Percentiles rank a stretch among this genome's conserved stretches.
Conservation (phyloP, 2,113 vertebrate genomes). For the Nipponia nippon region DNA sequence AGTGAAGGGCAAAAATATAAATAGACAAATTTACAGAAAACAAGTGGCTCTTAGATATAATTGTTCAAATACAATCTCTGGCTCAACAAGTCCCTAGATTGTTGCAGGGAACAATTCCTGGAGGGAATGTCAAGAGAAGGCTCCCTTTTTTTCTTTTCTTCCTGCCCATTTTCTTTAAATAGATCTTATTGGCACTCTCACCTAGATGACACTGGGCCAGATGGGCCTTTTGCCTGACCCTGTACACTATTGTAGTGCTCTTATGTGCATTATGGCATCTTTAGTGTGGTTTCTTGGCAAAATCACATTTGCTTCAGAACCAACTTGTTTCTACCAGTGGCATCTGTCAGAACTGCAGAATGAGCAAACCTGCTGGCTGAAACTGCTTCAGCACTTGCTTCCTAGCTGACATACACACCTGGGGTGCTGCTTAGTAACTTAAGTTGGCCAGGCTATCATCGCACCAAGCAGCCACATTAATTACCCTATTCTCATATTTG, state of each 20-base stretch:
- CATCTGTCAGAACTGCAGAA: background rate
- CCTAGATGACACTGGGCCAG: background rate
- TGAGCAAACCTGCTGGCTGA: background rate
- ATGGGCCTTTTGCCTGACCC: background rate
- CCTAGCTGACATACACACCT: background rate
- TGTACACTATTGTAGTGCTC: background rate
- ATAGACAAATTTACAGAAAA: background rate
- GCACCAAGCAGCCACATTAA: background rate
- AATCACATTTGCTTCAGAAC: background rate
- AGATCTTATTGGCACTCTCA: background rate
- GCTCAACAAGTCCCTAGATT: background rate
- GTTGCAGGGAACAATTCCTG: background rate
- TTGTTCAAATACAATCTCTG: background rate
- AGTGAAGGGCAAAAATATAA: background rate
- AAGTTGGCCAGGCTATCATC: background rate
- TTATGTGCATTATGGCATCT: background rate
- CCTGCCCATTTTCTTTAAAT: background rate
- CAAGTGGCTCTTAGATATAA: background rate
- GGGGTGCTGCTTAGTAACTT: background rate
- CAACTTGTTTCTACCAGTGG: background rate
- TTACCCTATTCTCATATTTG: background rate
- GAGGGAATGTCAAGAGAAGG: background rate
- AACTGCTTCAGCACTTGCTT: background rate
- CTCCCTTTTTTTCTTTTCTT: background rate
- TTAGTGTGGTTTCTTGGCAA: background rate